phyloP scores from a whole-genome alignment of 2,113 vertebrate genomes.

The Craseonycteris thonglongyai region DNA sequence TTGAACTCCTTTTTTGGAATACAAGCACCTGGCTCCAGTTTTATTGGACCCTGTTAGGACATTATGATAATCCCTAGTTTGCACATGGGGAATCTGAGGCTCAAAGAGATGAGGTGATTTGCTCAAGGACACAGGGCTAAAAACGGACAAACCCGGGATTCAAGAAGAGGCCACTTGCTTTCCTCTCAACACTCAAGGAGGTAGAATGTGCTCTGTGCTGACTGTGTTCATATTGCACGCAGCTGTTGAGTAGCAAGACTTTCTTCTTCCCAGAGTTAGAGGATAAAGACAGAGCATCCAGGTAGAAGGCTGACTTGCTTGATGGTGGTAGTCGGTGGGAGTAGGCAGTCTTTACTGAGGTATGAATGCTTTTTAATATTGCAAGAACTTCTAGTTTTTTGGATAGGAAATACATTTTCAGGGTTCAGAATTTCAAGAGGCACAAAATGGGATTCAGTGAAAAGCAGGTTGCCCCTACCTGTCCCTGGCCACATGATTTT shows the following conservation, averaged over 20 bases:
- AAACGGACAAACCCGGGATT: neutral
- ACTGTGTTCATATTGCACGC: neutral
- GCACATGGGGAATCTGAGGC: neutral
- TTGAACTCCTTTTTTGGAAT: neutral
- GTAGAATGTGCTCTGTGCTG: neutral
- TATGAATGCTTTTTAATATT: neutral
- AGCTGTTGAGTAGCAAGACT: neutral
- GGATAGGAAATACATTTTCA: neutral
- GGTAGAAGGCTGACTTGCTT: neutral
- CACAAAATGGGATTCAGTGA: neutral
- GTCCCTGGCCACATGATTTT: neutral
- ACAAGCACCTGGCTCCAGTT: neutral
- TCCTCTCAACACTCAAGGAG: neutral
- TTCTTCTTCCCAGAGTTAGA: neutral
- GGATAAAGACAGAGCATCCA: neutral
- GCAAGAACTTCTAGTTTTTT: neutral
- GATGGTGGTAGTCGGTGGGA: neutral
- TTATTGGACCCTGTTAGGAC: neutral
- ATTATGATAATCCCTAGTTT: neutral
- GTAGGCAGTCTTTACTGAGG: neutral
- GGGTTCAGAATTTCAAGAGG: neutral
- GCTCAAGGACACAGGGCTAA: neutral
- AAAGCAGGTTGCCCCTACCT: neutral
- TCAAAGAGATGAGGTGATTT: neutral
- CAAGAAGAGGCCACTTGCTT: neutral